Percentiles rank a stretch among this genome's conserved stretches.
Evolutionary conservation across 2,113 vertebrate species (phyloP).

Genomic region (Pseudolaguvia tuberculata): DNA sequence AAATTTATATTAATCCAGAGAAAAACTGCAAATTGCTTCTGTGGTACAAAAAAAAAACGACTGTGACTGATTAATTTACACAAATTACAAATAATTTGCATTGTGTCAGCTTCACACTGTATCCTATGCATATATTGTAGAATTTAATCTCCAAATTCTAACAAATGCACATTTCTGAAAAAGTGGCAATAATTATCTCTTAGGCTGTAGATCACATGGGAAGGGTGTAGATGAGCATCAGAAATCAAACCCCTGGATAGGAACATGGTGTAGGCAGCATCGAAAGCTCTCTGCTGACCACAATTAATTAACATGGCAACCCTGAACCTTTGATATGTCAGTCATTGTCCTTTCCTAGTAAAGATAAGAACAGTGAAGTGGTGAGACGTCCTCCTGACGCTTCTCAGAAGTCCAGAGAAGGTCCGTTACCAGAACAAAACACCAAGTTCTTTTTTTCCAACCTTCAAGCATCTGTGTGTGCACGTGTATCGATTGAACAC

Average conservation of each 20-base stretch:
- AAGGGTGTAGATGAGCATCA: constrained; percentile 10
- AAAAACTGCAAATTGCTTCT: not conserved
- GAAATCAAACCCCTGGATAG: not conserved
- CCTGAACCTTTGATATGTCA: constrained; percentile 2
- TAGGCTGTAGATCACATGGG: constrained; percentile 37
- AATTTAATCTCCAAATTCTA: constrained; percentile 59
- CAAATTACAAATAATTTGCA: constrained; percentile 44
- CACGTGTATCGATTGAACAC: constrained; percentile 26
- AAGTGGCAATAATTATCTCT: constrained; percentile 75
- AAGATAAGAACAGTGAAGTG: constrained; percentile 32
- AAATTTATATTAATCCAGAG: constrained; percentile 1
- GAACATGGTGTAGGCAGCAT: not conserved
- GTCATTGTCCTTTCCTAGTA: constrained; percentile 20
- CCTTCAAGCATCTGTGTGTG: constrained; percentile 9
- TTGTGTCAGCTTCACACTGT: constrained; percentile 60
- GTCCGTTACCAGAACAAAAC: constrained; percentile 20
- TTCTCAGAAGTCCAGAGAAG: constrained; percentile 31
- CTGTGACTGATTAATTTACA: not conserved
- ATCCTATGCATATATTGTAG: constrained; percentile 59
- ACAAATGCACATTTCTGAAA: constrained; percentile 58
- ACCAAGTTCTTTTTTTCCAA: constrained; percentile 7
- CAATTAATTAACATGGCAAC: constrained; percentile 9
- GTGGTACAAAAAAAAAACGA: not conserved
- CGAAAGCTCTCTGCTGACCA: constrained; percentile 27
- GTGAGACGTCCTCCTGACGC: constrained; percentile 4